Evolutionary conservation across 2,797 vertebrate species (phyloP).

Genomic region (Sitta carolinensis): DNA sequence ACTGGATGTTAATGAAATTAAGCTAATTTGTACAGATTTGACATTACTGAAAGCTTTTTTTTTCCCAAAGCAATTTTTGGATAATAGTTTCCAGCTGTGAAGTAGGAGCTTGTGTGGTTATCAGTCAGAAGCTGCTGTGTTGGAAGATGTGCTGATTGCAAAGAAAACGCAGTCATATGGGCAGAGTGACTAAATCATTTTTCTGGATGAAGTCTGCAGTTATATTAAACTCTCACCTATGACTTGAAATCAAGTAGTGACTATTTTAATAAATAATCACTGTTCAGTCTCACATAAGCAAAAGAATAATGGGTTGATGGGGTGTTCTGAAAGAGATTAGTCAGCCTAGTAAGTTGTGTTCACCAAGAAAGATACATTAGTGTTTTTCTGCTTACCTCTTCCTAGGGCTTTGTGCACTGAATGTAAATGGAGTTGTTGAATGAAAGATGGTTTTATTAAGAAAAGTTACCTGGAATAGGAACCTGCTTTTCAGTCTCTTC

Average conservation of each 20-base stretch:
- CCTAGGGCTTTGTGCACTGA: constrained; percentile 8
- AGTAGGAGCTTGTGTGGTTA: not conserved
- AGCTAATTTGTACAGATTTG: not conserved
- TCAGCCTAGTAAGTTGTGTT: not conserved
- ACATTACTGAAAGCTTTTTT: not conserved
- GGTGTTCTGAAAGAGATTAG: not conserved
- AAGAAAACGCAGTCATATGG: not conserved
- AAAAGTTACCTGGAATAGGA: not conserved
- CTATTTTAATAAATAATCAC: not conserved
- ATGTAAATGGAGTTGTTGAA: constrained; percentile 35
- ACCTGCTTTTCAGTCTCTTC: not conserved
- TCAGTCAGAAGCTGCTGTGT: not conserved
- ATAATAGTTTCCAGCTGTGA: not conserved
- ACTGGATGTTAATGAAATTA: not conserved
- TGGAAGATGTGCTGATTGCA: not conserved
- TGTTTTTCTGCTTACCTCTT: not conserved
- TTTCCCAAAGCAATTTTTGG: not conserved
- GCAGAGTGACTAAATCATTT: not conserved
- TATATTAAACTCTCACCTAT: not conserved
- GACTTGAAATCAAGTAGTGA: not conserved
- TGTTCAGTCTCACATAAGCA: not conserved
- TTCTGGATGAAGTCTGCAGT: not conserved
- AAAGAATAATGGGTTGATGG: not conserved
- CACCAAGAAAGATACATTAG: not conserved
- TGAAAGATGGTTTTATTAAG: constrained; percentile 27